Evolutionary conservation across 2,113 vertebrate genomes (phyloP), one percentile per base, ranked within the genome.

Genomic region (Macaca fascicularis): DNA sequence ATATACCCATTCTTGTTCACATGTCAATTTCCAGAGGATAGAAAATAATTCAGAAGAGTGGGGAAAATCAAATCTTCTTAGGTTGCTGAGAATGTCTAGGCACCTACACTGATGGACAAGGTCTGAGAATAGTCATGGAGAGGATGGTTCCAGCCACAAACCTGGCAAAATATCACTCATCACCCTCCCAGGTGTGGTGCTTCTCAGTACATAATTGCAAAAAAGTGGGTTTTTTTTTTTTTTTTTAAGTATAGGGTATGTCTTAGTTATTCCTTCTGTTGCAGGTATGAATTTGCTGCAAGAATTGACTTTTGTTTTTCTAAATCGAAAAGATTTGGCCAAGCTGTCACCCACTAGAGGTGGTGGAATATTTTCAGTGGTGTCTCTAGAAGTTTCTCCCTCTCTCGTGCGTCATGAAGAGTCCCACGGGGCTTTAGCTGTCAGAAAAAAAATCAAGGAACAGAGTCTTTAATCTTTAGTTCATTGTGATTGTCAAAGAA

Each of bases 211-310:
- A 5, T 55, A 64, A 93, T 45, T 81, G 27, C 55, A 84, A 64
- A 55, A 79, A 35, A 43, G 40, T 25, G 52, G 0, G n/a, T n/a
- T n/a, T n/a, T 0, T 13, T 30, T 30, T 25, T 10, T 4, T 27
- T 61, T 59, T 64, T 64, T 30, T n/a, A 38, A 70, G 40, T 11
- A 45, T 80, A 22, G 30, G 17, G 78, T 74, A 32, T 38, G 35
- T 76, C 79, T 90, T 45, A 67, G 48, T 64, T 80, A 55, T 45
- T 61, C 19, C 19, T 74, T 80, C 74, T 45, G 22, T 10, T 45
- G 30, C 74, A 55, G n/a, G 12, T 23, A 59, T 74, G 43, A 72
- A 85, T 80, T 79, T 90, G 43, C 74, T 94, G 43, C n/a, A 55
- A 74, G n/a, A 90, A 32, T 45, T 43, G 72, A n/a, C 43, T 11